Percentiles rank a stretch among this genome's conserved stretches.
phyloP scores from a whole-genome alignment of 2,888 invertebrate genomes.

The Crematogaster levior region DNA sequence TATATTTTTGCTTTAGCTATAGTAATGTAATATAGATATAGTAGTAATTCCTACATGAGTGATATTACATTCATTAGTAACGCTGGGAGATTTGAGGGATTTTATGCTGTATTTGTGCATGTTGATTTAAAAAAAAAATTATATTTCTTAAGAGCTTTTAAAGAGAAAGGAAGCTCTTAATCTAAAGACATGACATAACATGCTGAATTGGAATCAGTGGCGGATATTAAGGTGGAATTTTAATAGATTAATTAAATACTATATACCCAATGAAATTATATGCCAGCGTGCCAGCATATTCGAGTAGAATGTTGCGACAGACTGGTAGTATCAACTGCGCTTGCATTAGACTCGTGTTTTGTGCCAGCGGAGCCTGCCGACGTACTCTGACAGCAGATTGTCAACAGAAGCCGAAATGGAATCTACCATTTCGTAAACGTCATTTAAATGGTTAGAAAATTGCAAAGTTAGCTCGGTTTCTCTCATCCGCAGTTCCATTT shows the following conservation, averaged over 20 bases:
- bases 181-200: not conserved
- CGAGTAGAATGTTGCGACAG: not conserved
- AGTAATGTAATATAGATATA: too few species aligned
- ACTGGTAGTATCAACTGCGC: not conserved
- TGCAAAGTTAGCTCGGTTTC: not conserved
- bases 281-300: not conserved
- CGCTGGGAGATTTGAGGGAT: not conserved
- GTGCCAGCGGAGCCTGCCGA: not conserved
- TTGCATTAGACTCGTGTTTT: not conserved
- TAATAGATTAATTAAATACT: not conserved
- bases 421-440: not conserved
- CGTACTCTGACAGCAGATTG: too few species aligned
- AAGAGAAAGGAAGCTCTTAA: not conserved
- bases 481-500: too few species aligned
- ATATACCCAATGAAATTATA: not conserved
- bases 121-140: not conserved
- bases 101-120: not conserved
- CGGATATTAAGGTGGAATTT: not conserved
- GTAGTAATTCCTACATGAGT: not conserved
- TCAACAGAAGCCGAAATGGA: not conserved
- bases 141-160: not conserved
- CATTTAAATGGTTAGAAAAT: not conserved
- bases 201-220: not conserved
- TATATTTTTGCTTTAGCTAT: slow-evolving; percentile 21
- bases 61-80: not conserved